Evolutionary conservation across 2,113 vertebrate genomes (phyloP), one percentile per base, ranked within the genome.

Genomic region (Gasterosteus nipponicus): DNA sequence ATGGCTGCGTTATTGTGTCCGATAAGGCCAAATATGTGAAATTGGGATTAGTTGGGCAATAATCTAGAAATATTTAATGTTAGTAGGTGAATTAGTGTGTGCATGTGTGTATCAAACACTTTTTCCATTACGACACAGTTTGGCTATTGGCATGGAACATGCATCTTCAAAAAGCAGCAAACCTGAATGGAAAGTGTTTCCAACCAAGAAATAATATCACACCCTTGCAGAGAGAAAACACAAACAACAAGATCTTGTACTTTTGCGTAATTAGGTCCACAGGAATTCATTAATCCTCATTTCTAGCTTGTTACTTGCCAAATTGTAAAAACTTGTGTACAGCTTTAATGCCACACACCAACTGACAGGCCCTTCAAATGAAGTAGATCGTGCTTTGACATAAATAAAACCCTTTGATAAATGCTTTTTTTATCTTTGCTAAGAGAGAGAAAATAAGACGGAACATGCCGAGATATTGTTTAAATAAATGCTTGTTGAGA

Each of bases 251-350:
- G 62, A 64, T 63, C 61, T 86, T 86, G 67, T 87, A 54, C 76
- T 86, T 63, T 84, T 73, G 75, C 46, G 75, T 72, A 79, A 84
- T 74, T 61, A 75, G 62, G 65, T 91, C 73, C 87, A 62, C 19
- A 78, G 84, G 78, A 89, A 89, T 91, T 89, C 69, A 87, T 90
- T 88, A 67, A 90, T 90, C 86, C 82, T 86, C 29, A 80, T 65
- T 85, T 89, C 47, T 54, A 74, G 64, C 26, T 57, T 70, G 79
- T 70, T 60, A 31, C 66, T 75, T 81, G 80, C 85, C 85, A 86
- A 78, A 66, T 82, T 77, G n/a, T 73, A 49, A 73, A 49, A 80
- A 77, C 78, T 59, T 70, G 33, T 66, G 77, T 39, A 33, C 56
- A 65, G 66, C 59, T 78, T 75, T 78, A 64, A 38, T 39, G 33